phyloP scores from a whole-genome alignment of 2,888 invertebrate species.

The Ennomos quercinarius region DNA sequence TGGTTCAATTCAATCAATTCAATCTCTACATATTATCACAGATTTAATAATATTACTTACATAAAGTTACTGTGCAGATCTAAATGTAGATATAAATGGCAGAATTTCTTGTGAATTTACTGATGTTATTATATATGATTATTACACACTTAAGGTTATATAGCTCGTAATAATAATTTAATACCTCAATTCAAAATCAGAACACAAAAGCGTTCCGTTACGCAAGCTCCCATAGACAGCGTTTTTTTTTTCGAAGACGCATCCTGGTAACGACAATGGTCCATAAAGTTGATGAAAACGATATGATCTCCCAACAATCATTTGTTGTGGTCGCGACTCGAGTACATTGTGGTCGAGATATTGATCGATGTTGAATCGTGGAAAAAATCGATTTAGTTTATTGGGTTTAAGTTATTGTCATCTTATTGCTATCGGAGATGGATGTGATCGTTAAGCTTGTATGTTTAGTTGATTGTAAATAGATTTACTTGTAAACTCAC shows the following conservation, averaged over 20 bases:
- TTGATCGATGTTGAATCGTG: constrained; percentile 63
- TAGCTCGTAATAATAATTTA: constrained; percentile 22
- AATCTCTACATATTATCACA: too few species aligned
- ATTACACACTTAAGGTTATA: neutral
- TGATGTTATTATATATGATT: too few species aligned
- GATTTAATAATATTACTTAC: too few species aligned
- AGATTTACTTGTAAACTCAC: too few species aligned
- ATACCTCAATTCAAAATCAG: constrained; percentile 33
- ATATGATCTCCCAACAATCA: constrained; percentile 76
- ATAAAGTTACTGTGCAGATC: too few species aligned
- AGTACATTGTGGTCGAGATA: constrained; percentile 65
- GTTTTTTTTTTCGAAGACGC: constrained; percentile 51
- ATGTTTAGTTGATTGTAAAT: too few species aligned
- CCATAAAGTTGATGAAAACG: constrained; percentile 70
- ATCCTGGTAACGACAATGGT: constrained; percentile 70
- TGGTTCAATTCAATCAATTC: too few species aligned
- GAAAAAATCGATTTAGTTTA: constrained; percentile 64
- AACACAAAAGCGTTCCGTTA: constrained; percentile 53
- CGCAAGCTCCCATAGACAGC: constrained; percentile 51
- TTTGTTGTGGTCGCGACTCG: constrained; percentile 60
- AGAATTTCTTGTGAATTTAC: too few species aligned
- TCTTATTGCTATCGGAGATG: constrained; percentile 10
- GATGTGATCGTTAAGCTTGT: constrained; percentile 15
- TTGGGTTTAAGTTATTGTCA: constrained; percentile 49
- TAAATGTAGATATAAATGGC: too few species aligned